These are phyloP conservation scores for Meloe dianella DNA, from an alignment of 2,888 invertebrate species.

Conservation along the genomic window DNA sequence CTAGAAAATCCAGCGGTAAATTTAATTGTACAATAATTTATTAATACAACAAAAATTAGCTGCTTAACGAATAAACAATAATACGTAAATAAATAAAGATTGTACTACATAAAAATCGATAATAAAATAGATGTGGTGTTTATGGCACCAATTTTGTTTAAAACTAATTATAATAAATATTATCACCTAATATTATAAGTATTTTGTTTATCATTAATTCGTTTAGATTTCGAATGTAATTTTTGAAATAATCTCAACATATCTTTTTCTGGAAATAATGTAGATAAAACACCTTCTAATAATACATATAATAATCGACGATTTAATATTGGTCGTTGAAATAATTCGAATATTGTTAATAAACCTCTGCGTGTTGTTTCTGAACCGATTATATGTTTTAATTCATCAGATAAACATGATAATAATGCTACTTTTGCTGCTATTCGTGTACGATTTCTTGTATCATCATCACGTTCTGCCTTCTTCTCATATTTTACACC, in stretches of 20 bases:
- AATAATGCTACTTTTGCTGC: constrained; percentile 86
- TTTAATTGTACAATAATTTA: neutral
- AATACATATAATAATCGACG: constrained; percentile 82
- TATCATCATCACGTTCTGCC: constrained; percentile 50
- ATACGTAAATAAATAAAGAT: neutral
- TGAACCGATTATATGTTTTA: constrained; percentile 87
- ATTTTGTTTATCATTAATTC: constrained; percentile 41
- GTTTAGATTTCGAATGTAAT: constrained; percentile 71
- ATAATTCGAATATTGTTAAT: constrained; percentile 83
- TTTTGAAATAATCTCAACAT: constrained; percentile 74
- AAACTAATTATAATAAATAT: constrained; percentile 10
- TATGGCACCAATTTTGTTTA: constrained; percentile 5
- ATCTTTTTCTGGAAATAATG: constrained; percentile 81
- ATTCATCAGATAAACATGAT: constrained; percentile 84
- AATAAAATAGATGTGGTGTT: constrained; percentile 6
- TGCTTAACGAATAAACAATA: neutral
- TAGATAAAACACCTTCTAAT: constrained; percentile 79
- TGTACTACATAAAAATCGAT: constrained; percentile 3
- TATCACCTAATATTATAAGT: constrained; percentile 47
- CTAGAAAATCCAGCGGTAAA: neutral
- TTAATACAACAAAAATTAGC: neutral
- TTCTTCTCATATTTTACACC: constrained; percentile 58
- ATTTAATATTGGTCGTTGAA: constrained; percentile 86
- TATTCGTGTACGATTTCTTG: constrained; percentile 76
- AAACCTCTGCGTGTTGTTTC: constrained; percentile 86